phyloP scores from a whole-genome alignment of 1,140 invertebrate genomes.

The Cardiocondyla obscurior region DNA sequence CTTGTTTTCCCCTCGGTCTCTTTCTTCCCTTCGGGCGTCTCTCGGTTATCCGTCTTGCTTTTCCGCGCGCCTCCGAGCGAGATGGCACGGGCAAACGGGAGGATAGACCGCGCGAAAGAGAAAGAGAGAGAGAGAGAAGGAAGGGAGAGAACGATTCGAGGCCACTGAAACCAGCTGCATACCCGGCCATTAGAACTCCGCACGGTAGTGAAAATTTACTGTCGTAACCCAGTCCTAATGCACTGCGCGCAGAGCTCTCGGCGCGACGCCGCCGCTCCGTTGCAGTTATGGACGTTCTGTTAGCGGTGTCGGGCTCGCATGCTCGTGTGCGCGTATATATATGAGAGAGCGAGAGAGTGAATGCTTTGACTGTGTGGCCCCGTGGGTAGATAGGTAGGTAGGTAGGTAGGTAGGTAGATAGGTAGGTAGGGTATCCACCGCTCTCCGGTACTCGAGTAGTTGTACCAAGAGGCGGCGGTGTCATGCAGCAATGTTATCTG shows the following conservation, averaged over 20 bases:
- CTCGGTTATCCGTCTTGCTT: conserved; percentile 6
- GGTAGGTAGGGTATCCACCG: conserved; percentile 65
- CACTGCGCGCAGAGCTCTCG: conserved; percentile 71
- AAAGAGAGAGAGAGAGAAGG: conserved; percentile 31
- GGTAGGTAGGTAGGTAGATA: conserved; percentile 26
- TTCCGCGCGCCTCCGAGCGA: conserved; percentile 1
- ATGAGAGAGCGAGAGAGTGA: neutral
- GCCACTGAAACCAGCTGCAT: conserved; percentile 84
- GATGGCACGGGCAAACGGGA: neutral
- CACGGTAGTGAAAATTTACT: conserved; percentile 84
- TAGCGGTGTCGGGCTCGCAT: conserved; percentile 53
- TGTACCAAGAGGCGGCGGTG: conserved; percentile 80
- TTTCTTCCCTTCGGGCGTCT: neutral
- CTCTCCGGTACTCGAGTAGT: conserved; percentile 77
- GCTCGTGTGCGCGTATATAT: neutral
- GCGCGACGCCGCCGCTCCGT: conserved; percentile 64
- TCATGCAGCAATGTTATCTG: conserved; percentile 83
- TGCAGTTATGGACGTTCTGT: conserved; percentile 80
- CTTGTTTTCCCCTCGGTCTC: conserved; percentile 70
- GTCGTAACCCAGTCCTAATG: conserved; percentile 84
- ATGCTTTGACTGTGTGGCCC: conserved; percentile 70
- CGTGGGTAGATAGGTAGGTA: conserved; percentile 22
- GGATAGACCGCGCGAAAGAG: neutral
- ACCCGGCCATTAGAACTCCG: conserved; percentile 83
- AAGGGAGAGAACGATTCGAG: conserved; percentile 71